phyloP scores from a whole-genome alignment of 1,140 invertebrate genomes.

The Bradynema listronoti region DNA sequence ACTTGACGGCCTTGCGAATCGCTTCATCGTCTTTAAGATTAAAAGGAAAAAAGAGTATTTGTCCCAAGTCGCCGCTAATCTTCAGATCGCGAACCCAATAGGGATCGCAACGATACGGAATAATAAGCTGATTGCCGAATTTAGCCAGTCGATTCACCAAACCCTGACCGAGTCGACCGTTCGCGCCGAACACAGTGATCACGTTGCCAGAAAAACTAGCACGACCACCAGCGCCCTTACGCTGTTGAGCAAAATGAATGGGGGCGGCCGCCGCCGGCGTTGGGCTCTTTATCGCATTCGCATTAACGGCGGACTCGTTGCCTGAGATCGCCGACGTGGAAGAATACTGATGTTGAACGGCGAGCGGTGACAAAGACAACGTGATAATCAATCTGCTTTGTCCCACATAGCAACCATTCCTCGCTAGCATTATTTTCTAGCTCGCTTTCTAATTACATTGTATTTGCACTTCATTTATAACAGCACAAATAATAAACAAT shows the following conservation, averaged over 20 bases:
- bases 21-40: constrained; percentile 79
- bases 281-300: no score
- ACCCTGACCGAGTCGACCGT: constrained; percentile 77
- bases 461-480: no score
- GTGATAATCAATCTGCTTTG: no score
- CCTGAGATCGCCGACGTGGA: no score
- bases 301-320: no score
- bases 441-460: no score
- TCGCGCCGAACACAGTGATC: constrained; percentile 74
- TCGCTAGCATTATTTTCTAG: no score
- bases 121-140: constrained; percentile 70
- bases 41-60: constrained; percentile 77
- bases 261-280: no score
- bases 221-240: constrained; percentile 68
- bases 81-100: constrained; percentile 73
- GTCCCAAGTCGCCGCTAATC: constrained; percentile 84
- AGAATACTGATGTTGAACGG: no score
- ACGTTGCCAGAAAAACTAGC: constrained; percentile 92
- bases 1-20: constrained; percentile 76
- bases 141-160: constrained; percentile 74
- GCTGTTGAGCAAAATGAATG: constrained; percentile 31
- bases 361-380: no score
- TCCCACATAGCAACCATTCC: no score
- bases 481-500: no score
- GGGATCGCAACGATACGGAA: constrained; percentile 81